Conservation (phyloP, 2,113 vertebrate genomes). For the Mustela nigripes region DNA sequence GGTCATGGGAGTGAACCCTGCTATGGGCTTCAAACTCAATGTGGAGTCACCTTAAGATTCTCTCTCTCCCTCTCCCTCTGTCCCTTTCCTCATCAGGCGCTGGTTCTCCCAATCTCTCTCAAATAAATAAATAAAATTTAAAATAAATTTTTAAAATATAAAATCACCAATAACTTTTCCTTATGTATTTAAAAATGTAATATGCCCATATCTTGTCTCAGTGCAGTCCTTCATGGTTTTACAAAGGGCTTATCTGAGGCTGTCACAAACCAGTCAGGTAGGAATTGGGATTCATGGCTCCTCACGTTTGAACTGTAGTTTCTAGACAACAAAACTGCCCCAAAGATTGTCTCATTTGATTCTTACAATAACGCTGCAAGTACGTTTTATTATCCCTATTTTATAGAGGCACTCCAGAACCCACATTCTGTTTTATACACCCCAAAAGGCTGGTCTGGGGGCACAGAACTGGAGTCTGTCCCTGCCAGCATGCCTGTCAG, state of each 20-base stretch:
- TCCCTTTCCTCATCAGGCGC: background rate
- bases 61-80: background rate
- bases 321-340: background rate
- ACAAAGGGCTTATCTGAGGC: background rate
- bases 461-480: background rate
- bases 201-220: background rate
- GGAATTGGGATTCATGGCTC: background rate
- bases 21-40: background rate
- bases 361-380: background rate
- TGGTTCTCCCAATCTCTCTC: background rate
- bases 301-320: background rate
- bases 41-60: background rate
- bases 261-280: background rate
- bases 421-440: background rate
- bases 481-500: background rate
- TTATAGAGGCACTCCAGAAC: background rate
- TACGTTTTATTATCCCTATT: background rate
- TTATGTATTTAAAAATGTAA: slow-evolving; percentile 5
- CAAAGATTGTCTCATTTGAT: background rate
- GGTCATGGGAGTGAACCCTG: background rate
- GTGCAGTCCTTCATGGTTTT: background rate
- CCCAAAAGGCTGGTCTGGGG: background rate
- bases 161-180: background rate
- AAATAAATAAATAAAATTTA: background rate
- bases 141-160: background rate